Base-by-base conservation (phyloP, 35 echinoderm and acorn worm species). In the Eucidaris tribuloides region DNA sequence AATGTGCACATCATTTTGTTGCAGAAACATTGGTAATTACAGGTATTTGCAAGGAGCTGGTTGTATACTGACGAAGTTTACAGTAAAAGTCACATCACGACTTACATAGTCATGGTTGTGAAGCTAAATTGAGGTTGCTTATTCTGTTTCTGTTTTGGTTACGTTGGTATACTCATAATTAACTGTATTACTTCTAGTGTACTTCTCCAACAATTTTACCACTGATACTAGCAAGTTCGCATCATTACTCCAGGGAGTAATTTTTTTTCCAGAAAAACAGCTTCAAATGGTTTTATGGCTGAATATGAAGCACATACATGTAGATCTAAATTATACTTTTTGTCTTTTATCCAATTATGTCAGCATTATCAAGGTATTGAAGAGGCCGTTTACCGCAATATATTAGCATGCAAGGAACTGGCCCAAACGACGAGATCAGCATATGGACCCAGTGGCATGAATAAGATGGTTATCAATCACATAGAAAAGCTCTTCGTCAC, bases 401-500 rank as follows among this genome's bases (percentile, higher is more conserved):
- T 93, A 20, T 49, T 35, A 44, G 96, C 96, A n/a, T 99, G 96
- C 81, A 99, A 93, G 84, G 91, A 99, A 23, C 76, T 99, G 14
- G 96, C 96, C 13, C 20, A 86, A 76, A 97, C 94, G 0, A 99
- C 90, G 36, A 59, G 91, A 44, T 93, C 96, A 41, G 96, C 96
- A 0, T 99, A 83, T 72, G 96, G 96, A 18, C 96, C 96, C 5
- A 93, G 80, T 59, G 90, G 96, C 0, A 93, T 93, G 91, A 99
- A 93, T 59, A 99, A 99, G 88, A 99, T 99, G 96, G 96, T 99
- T 20, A 99, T 99, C 79, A 99, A 93, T 34, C 96, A 99, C 79
- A 99, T 99, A 20, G 96, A 99, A 61, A 99, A 99, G 56, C 83
- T 99, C n/a, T 99, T 99, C 88, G 96, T 99, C 4, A 99, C 96